Percentiles rank a stretch among this genome's conserved stretches.
Evolutionary conservation across 1,140 invertebrate species (phyloP).

Genomic region (Aphelenchoides avenae): DNA sequence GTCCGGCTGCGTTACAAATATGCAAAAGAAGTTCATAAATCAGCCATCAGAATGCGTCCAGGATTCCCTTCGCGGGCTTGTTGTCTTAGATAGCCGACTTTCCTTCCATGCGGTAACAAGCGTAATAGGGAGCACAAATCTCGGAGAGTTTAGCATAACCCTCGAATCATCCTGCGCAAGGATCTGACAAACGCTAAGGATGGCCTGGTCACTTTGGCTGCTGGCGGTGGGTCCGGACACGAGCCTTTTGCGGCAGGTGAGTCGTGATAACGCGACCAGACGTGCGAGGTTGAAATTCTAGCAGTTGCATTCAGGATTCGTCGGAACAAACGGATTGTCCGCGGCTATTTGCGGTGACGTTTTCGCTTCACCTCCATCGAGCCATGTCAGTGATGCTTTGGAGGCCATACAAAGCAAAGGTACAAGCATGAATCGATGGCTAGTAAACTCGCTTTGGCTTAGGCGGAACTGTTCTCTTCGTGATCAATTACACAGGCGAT

Average conservation of each 20-base stretch:
- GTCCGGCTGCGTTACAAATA: too few species aligned
- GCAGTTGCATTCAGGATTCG: constrained; percentile 66
- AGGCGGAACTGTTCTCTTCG: constrained; percentile 72
- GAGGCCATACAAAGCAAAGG: neutral
- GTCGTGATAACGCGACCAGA: neutral
- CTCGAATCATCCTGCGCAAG: constrained; percentile 64
- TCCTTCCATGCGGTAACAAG: constrained; percentile 65
- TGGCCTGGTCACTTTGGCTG: constrained; percentile 70
- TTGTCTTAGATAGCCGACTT: constrained; percentile 66
- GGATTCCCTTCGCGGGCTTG: constrained; percentile 65
- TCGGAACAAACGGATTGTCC: constrained; percentile 73
- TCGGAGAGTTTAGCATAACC: constrained; percentile 38
- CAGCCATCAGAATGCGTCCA: constrained; percentile 16
- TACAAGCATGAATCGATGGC: constrained; percentile 15
- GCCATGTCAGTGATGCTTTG: constrained; percentile 65
- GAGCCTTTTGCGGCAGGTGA: constrained; percentile 70
- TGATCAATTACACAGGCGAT: constrained; percentile 77
- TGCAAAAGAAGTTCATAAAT: constrained; percentile 29
- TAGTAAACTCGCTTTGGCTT: constrained; percentile 31
- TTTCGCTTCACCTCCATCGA: constrained; percentile 72
- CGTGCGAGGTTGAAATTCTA: too few species aligned
- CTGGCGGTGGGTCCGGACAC: constrained; percentile 77
- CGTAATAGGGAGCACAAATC: neutral
- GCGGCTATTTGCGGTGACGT: constrained; percentile 72
- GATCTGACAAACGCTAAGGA: constrained; percentile 64